Evolutionary conservation across 2,113 vertebrate species (phyloP).

Genomic region (Bufo gargarizans): DNA sequence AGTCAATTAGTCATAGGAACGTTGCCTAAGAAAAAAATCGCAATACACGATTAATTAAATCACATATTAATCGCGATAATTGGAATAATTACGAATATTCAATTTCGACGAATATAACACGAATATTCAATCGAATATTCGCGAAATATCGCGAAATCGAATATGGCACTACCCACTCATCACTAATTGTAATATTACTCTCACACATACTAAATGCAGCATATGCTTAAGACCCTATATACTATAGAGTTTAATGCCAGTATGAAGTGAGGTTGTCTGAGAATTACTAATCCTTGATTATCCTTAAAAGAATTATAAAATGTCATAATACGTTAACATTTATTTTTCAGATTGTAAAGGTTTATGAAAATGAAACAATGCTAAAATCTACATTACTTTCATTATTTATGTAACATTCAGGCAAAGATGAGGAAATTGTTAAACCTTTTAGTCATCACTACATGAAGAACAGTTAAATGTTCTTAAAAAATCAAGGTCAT

Average conservation of each 20-base stretch:
- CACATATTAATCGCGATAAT: too few relatives aligned
- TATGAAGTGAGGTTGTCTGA: not conserved
- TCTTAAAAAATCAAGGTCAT: conserved; percentile 17
- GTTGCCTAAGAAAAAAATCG: too few relatives aligned
- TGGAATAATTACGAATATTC: too few relatives aligned
- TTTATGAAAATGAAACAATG: not conserved
- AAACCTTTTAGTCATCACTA: conserved; percentile 4
- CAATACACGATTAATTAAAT: too few relatives aligned
- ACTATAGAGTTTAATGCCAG: not conserved
- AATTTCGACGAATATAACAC: too few relatives aligned
- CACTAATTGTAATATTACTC: not conserved
- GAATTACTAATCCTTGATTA: not conserved
- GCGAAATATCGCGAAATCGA: too few relatives aligned
- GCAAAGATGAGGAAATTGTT: not conserved
- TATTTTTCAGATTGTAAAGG: not conserved
- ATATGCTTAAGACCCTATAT: not conserved
- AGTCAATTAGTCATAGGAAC: too few relatives aligned
- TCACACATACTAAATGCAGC: not conserved
- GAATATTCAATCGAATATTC: too few relatives aligned
- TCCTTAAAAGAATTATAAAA: not conserved
- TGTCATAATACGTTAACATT: not conserved
- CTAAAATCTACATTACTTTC: not conserved
- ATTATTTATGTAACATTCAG: conserved; percentile 8
- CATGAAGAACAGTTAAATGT: conserved; percentile 19
- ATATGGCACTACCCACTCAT: too few relatives aligned